Evolutionary conservation across 2,113 vertebrate genomes (phyloP).

Genomic region (Nibea coibor): DNA sequence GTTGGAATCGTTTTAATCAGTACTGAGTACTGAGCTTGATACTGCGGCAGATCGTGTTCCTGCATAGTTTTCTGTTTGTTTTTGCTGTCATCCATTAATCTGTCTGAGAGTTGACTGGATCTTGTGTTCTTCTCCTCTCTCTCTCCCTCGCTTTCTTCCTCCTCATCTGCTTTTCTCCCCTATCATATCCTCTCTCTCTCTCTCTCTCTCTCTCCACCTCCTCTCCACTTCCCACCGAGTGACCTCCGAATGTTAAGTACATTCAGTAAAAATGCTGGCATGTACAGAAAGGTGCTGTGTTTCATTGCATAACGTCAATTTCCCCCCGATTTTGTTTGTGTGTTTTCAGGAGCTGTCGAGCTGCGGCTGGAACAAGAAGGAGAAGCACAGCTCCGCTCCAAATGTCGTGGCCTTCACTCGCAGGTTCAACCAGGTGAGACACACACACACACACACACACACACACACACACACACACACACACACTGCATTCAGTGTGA

Average conservation of each 20-base stretch:
- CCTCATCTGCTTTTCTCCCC: slow-evolving; percentile 20
- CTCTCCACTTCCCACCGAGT: slow-evolving; percentile 6
- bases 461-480: slow-evolving; percentile 3
- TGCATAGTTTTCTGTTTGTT: slow-evolving; percentile 9
- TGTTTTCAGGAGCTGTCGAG: slow-evolving; percentile 93
- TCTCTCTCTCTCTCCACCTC: background rate
- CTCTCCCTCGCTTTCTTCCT: background rate
- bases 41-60: background rate
- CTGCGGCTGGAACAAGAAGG: slow-evolving; percentile 99
- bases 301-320: background rate
- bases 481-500: background rate
- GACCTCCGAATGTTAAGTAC: slow-evolving; percentile 36
- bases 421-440: slow-evolving; percentile 98
- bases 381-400: slow-evolving; percentile 97
- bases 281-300: background rate
- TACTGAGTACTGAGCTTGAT: background rate
- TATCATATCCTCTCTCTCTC: background rate
- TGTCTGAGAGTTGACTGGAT: background rate
- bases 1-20: background rate
- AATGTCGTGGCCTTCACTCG: slow-evolving; percentile 99
- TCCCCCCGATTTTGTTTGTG: slow-evolving; percentile 22
- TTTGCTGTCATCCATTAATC: slow-evolving; percentile 20
- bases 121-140: background rate
- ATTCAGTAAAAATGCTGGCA: slow-evolving; percentile 11
- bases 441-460: background rate